These are phyloP conservation scores for Myiopsitta monachus DNA, from an alignment of 2,113 vertebrate species.

Conservation along the genomic window DNA sequence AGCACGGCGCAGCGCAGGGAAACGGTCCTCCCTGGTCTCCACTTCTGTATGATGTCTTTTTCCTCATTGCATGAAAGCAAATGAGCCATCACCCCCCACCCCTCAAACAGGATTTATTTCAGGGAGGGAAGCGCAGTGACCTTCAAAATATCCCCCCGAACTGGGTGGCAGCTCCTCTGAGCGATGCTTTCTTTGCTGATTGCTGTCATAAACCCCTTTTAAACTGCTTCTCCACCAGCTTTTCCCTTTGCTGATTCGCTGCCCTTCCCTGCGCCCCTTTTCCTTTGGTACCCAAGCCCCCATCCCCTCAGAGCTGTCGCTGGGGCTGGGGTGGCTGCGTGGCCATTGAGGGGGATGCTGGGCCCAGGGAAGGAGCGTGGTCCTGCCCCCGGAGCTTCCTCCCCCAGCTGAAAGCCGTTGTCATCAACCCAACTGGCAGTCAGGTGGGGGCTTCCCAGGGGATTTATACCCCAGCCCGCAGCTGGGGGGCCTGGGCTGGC, in stretches of 20 bases:
- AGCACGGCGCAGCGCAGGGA: not conserved
- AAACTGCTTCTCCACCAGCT: not conserved
- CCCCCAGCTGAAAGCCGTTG: not conserved
- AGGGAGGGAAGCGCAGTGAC: not conserved
- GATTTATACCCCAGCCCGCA: not conserved
- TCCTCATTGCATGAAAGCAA: not conserved
- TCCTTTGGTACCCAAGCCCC: not conserved
- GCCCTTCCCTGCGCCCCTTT: not conserved
- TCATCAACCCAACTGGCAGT: not conserved
- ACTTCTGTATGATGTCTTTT: accelerated
- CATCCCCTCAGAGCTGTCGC: accelerated
- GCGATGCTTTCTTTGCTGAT: not conserved
- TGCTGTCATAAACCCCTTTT: not conserved
- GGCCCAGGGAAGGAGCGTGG: not conserved
- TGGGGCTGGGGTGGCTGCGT: accelerated
- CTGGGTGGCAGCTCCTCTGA: not conserved
- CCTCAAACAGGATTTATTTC: not conserved
- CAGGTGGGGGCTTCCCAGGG: not conserved
- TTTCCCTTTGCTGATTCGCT: not conserved
- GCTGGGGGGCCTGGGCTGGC: not conserved
- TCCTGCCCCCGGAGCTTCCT: accelerated
- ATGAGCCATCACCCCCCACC: accelerated
- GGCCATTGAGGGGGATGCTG: not conserved
- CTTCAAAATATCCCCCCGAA: not conserved
- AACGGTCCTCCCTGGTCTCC: not conserved